Evolutionary conservation across 2,888 invertebrate genomes (phyloP).

Genomic region (Luperina nickerlii): DNA sequence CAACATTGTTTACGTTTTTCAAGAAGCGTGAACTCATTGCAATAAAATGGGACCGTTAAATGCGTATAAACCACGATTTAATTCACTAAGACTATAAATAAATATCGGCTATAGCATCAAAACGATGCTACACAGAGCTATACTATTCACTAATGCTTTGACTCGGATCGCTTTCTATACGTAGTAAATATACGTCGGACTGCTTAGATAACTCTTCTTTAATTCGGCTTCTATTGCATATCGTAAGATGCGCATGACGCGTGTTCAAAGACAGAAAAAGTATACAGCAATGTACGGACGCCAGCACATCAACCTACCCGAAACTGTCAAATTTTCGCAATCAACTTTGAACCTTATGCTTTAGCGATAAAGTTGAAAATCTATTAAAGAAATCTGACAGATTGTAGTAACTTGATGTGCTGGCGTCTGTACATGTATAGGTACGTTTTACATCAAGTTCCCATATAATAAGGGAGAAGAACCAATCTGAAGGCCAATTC

Average conservation of each 20-base stretch:
- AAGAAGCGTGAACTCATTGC: slow-evolving; percentile 4
- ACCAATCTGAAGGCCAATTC: too few species aligned
- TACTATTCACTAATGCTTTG: background rate
- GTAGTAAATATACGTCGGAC: background rate
- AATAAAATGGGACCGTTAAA: slow-evolving; percentile 17
- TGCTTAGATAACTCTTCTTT: background rate
- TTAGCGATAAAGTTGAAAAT: too few species aligned
- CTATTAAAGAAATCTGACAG: too few species aligned
- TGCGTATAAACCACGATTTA: slow-evolving; percentile 13
- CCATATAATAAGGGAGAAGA: too few species aligned
- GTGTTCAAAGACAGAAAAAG: background rate
- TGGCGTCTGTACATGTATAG: too few species aligned
- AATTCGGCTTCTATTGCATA: background rate
- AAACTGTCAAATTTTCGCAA: too few species aligned
- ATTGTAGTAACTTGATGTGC: too few species aligned
- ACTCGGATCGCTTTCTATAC: background rate
- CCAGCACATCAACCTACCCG: too few species aligned
- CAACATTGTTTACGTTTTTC: background rate
- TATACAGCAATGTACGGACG: background rate
- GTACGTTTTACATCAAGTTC: background rate
- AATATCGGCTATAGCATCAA: background rate
- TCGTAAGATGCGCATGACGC: too few species aligned
- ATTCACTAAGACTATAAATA: slow-evolving; percentile 1
- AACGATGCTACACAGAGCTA: background rate
- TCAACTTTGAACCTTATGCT: too few species aligned